Evolutionary conservation across 2,113 vertebrate species (phyloP), one percentile per base, ranked within the genome.

Genomic region (Neodon shergylaensis): DNA sequence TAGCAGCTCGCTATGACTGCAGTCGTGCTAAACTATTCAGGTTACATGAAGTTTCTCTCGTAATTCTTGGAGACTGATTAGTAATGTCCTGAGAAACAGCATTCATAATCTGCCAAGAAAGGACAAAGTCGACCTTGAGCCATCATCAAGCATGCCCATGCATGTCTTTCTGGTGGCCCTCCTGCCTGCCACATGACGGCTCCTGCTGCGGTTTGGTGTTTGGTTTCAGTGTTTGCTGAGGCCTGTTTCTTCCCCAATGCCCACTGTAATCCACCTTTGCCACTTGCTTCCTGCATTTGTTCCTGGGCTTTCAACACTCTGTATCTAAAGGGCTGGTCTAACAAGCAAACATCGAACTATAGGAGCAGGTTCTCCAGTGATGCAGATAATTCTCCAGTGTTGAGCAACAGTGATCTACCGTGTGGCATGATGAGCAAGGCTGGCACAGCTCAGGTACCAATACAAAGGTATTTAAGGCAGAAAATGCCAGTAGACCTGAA

Each of bases 71-170:
- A 63, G 17, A 87, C 68, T 88, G 79, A 78, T 84, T 90, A 26
- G 47, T 39, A 81, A 16, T 39, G 44, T 89, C 58, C 79, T 97
- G 79, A 91, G 85, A 97, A 97, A 96, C 31, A 7, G 47, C n/a
- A 16, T 49, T 97, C 85, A 17, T 76, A 74, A 93, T 70, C 81
- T 33, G 84, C 88, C 85, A 65, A 72, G 49, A 4, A 87, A 79
- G 0, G 96, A 97, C 96, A 96, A 95, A 96, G 24, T 14, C 76
- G 94, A 95, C 1, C 14, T 14, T 24, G 3, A 68, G 13, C 78
- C 42, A 82, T n/a, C 85, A 77, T 81, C 78, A 91, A 96, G 89
- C 98, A 97, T 97, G 98, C 66, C 98, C 72, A 42, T 90, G 94
- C 98, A 95, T 13, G 98, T 63, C 95, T 89, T 86, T 61, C 92